Evolutionary conservation across 2,113 vertebrate genomes (phyloP), one percentile per base, ranked within the genome.

Genomic region (Bombycilla garrulus): DNA sequence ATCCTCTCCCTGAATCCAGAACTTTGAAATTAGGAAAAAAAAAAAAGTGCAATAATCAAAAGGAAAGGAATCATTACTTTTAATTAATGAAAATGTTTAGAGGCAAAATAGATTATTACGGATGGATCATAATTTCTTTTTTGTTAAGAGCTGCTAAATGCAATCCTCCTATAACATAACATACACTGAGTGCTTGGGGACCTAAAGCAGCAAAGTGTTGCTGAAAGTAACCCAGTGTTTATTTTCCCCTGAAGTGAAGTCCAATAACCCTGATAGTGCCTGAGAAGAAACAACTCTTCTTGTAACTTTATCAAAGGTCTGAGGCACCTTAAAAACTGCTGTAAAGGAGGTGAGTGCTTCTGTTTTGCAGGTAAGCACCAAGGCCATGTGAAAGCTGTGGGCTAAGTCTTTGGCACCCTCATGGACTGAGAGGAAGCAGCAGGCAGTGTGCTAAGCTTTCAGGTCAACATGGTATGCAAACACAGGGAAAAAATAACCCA

Each of bases 41-140:
- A 38, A 50, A 48, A 62, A 1, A 1, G 1, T 42, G 2, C 22
- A 65, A 53, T 15, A 69, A 85, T 88, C n/a, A 71, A 35, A 33
- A 3, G 11, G 29, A 60, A 86, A 85, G 64, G 10, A 79, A 76
- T 57, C 0, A 65, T 57, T 51, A 14, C 2, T 88, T 88, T 83
- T 81, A 93, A 91, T 91, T 67, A 92, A 70, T 45, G 26, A 79
- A 90, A 65, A 64, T 81, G 4, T 67, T 89, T 67, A 35, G 15
- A 74, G 64, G 31, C 5, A 45, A 95, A 91, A 81, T 24, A 74
- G 44, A 78, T 91, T 73, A 22, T 11, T 67, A 26, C 11, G 15
- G 23, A 65, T 28, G 23, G 65, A 65, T 79, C 16, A 44, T 50
- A 38, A 79, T 72, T 67, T 86, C 8, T 53, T 60, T 94, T 62